Evolutionary conservation across 2,797 vertebrate genomes (phyloP).

Genomic region (Clamator glandarius): DNA sequence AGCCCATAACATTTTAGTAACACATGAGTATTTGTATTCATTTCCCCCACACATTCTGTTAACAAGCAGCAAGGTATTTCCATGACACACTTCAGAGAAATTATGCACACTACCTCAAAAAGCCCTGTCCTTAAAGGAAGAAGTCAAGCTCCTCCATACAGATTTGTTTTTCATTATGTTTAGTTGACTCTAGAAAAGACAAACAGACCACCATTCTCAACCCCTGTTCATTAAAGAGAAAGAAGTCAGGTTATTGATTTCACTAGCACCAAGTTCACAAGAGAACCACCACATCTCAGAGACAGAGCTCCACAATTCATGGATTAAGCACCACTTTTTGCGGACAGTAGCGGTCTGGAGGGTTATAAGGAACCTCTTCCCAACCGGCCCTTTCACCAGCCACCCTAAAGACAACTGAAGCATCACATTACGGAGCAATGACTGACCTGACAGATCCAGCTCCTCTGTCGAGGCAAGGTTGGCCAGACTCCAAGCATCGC

Average conservation of each 20-base stretch:
- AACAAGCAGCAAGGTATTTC: constrained; percentile 27
- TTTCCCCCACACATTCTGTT: neutral
- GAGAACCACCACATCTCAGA: neutral
- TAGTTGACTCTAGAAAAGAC: constrained; percentile 28
- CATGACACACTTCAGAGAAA: constrained; percentile 13
- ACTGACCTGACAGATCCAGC: constrained; percentile 94
- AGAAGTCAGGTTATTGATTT: constrained; percentile 22
- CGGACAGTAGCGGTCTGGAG: neutral
- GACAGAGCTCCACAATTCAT: neutral
- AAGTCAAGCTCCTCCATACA: constrained; percentile 40
- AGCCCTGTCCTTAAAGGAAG: constrained; percentile 42
- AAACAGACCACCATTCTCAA: constrained; percentile 19
- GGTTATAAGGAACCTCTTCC: neutral
- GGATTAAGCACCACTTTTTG: neutral
- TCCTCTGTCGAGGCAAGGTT: constrained; percentile 88
- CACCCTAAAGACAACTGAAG: neutral
- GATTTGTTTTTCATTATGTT: constrained; percentile 31
- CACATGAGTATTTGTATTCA: neutral
- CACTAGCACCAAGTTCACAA: neutral
- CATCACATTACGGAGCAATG: neutral
- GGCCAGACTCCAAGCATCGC: constrained; percentile 91
- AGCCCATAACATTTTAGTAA: neutral
- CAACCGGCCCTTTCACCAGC: neutral
- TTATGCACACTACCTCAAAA: neutral
- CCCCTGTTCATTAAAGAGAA: constrained; percentile 26